Percentiles rank a stretch among this genome's conserved stretches.
phyloP scores from a whole-genome alignment of 1,140 invertebrate genomes.

The Drosophila parvula region DNA sequence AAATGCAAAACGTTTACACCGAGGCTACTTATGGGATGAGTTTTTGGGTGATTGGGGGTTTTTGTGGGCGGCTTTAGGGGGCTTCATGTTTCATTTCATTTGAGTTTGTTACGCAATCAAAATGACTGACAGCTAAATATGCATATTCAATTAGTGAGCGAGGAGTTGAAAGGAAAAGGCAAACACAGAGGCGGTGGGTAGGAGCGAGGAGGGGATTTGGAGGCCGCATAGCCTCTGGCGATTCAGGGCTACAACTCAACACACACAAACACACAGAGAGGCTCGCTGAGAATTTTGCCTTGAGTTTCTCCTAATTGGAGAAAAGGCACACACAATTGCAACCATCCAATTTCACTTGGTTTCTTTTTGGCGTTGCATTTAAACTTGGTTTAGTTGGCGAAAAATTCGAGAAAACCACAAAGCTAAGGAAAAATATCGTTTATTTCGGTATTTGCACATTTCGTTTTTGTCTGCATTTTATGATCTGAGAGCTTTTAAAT shows the following conservation, averaged over 20 bases:
- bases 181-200: constrained; percentile 4
- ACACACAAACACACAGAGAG: constrained; percentile 1
- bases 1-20: constrained; percentile 35
- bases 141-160: constrained; percentile 56
- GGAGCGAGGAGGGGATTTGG: background rate
- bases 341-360: constrained; percentile 16
- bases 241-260: constrained; percentile 4
- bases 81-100: constrained; percentile 49
- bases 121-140: constrained; percentile 60
- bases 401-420: constrained; percentile 10
- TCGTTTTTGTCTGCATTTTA: background rate
- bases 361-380: constrained; percentile 15
- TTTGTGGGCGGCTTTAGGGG: constrained; percentile 9
- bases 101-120: constrained; percentile 49
- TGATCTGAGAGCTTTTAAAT: background rate
- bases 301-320: constrained; percentile 25
- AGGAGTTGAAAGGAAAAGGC: constrained; percentile 40
- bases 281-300: constrained; percentile 25
- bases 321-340: constrained; percentile 32
- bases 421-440: background rate
- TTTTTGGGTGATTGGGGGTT: background rate
- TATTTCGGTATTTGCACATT: background rate
- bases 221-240: constrained; percentile 4
- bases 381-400: background rate
- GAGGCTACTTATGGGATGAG: background rate